These are phyloP conservation scores for Bicyclus anynana DNA, from an alignment of 1,140 invertebrate species.

Conservation along the genomic window DNA sequence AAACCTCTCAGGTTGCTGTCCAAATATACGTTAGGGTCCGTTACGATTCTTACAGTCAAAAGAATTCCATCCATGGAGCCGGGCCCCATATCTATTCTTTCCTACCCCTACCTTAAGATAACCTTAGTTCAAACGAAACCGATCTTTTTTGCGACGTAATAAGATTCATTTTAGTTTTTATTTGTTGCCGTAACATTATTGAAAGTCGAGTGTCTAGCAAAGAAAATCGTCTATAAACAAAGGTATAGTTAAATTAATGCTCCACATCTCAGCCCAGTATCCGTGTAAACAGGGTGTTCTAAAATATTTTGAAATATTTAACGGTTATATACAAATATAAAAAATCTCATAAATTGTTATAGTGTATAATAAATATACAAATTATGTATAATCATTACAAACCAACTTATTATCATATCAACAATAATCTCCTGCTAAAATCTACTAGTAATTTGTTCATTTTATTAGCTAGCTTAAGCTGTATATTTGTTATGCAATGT, in stretches of 20 bases:
- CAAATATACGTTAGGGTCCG: slow-evolving; percentile 76
- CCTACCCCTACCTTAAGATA: slow-evolving; percentile 49
- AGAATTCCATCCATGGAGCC: slow-evolving; percentile 64
- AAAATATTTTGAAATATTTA: no score
- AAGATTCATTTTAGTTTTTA: slow-evolving; percentile 22
- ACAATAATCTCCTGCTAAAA: no score
- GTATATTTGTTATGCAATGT: no score
- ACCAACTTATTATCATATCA: no score
- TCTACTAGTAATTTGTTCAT: no score
- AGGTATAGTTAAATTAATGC: slow-evolving; percentile 71
- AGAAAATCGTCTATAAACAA: slow-evolving; percentile 75
- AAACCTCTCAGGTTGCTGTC: slow-evolving; percentile 72
- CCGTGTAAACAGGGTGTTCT: slow-evolving; percentile 42
- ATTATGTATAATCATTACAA: no score
- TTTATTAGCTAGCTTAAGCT: no score
- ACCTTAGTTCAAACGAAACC: slow-evolving; percentile 14
- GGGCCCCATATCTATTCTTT: slow-evolving; percentile 75
- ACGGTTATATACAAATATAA: no score
- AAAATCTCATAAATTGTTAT: no score
- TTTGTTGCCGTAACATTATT: slow-evolving; percentile 27
- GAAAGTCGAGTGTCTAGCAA: slow-evolving; percentile 66
- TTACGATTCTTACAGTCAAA: slow-evolving; percentile 68
- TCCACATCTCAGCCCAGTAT: slow-evolving; percentile 43
- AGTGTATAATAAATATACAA: no score
- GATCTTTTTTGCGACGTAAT: slow-evolving; percentile 5